A percentile compares a stretch with the other conserved stretches of the same genome.
Evolutionary conservation across 1,140 invertebrate genomes (phyloP).

Genomic region (Nixonia krombeini): DNA sequence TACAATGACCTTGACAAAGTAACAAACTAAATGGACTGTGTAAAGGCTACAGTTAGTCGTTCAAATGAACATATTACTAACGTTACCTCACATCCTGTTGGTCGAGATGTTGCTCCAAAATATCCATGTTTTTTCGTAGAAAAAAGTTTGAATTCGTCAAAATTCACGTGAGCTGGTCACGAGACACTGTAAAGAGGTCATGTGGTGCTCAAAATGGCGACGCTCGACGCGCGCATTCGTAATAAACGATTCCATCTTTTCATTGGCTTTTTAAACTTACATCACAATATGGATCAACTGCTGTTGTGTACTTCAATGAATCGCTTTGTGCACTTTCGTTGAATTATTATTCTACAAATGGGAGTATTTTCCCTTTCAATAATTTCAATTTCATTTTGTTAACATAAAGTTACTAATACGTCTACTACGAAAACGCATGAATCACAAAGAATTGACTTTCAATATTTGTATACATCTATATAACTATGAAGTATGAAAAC

Average conservation of each 20-base stretch:
- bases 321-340: too few species aligned
- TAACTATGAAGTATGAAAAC: too few species aligned
- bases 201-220: slow-evolving; percentile 70
- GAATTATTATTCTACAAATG: too few species aligned
- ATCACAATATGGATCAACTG: background rate
- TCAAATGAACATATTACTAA: slow-evolving; percentile 34
- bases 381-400: too few species aligned
- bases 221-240: slow-evolving; percentile 38
- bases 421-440: too few species aligned
- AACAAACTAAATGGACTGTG: slow-evolving; percentile 46
- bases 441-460: too few species aligned
- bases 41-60: slow-evolving; percentile 25
- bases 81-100: slow-evolving; percentile 66
- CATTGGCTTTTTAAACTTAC: background rate
- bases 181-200: slow-evolving; percentile 72
- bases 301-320: too few species aligned
- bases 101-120: slow-evolving; percentile 70
- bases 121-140: slow-evolving; percentile 65
- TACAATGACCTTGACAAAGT: slow-evolving; percentile 66
- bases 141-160: slow-evolving; percentile 72
- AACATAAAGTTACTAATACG: too few species aligned
- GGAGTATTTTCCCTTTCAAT: too few species aligned
- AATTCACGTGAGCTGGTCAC: slow-evolving; percentile 74
- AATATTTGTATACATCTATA: too few species aligned
- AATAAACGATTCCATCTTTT: background rate